Evolutionary conservation across 2,113 vertebrate species (phyloP).

Genomic region (Thunnus maccoyii): DNA sequence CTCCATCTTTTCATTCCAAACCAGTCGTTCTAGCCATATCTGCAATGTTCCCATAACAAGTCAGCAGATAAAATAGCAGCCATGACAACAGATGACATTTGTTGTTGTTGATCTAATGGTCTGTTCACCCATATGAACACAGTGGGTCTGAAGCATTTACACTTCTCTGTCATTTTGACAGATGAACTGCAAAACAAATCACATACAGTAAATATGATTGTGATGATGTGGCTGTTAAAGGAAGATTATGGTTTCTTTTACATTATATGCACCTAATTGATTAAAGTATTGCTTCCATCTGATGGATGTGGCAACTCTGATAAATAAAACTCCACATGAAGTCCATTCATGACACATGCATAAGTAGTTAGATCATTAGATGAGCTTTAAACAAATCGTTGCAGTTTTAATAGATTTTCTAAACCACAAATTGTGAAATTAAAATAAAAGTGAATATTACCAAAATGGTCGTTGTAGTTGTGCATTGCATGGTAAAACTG

Average conservation of each 20-base stretch:
- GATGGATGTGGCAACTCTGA: background rate
- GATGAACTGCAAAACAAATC: background rate
- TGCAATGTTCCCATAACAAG: slow-evolving; percentile 10
- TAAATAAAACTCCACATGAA: background rate
- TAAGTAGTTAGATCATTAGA: background rate
- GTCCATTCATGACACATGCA: too few species aligned
- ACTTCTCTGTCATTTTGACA: background rate
- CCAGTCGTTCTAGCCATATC: background rate
- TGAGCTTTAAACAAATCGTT: too few species aligned
- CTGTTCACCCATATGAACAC: background rate
- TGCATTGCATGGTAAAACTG: too few species aligned
- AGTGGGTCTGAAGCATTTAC: background rate
- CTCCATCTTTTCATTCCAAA: background rate
- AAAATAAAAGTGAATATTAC: too few species aligned
- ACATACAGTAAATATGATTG: background rate
- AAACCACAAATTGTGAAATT: too few species aligned
- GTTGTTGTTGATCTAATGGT: background rate
- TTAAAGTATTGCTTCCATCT: background rate
- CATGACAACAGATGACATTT: slow-evolving; percentile 4
- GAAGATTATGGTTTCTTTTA: background rate
- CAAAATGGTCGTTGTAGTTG: too few species aligned
- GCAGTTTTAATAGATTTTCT: too few species aligned
- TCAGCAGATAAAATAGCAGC: background rate
- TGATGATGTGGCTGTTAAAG: background rate
- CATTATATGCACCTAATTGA: background rate